phyloP scores from a whole-genome alignment of 2,797 vertebrate genomes.

The Heliangelus exortis region DNA sequence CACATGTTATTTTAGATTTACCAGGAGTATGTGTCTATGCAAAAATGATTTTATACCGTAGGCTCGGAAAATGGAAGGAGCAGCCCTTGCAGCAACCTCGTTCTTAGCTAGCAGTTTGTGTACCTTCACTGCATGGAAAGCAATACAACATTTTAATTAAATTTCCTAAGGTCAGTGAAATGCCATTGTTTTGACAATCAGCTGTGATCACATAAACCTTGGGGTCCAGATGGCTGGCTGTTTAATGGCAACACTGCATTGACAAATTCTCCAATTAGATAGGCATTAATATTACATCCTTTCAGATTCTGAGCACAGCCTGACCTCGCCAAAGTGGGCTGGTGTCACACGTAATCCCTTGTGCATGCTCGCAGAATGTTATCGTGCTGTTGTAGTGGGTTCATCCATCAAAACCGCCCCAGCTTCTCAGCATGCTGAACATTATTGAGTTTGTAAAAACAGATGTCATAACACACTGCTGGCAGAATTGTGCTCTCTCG shows the following conservation, averaged over 20 bases:
- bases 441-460: slow-evolving; percentile 71
- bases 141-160: slow-evolving; percentile 71
- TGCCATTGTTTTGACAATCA: slow-evolving; percentile 67
- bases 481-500: background rate
- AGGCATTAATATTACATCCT: slow-evolving; percentile 77
- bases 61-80: slow-evolving; percentile 14
- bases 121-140: slow-evolving; percentile 45
- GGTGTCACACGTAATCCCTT: slow-evolving; percentile 69
- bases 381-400: slow-evolving; percentile 59
- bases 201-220: slow-evolving; percentile 69
- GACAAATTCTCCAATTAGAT: slow-evolving; percentile 77
- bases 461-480: slow-evolving; percentile 62
- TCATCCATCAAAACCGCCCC: slow-evolving; percentile 70
- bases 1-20: background rate
- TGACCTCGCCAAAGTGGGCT: slow-evolving; percentile 63
- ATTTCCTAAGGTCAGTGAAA: slow-evolving; percentile 76
- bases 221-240: slow-evolving; percentile 67
- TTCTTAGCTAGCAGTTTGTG: slow-evolving; percentile 42
- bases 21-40: background rate
- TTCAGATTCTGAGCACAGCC: slow-evolving; percentile 65
- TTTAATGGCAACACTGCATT: slow-evolving; percentile 69
- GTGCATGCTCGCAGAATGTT: slow-evolving; percentile 52
- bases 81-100: slow-evolving; percentile 32
- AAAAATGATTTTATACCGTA: background rate
- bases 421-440: slow-evolving; percentile 41